Percentiles rank a stretch among this genome's conserved stretches.
phyloP scores from a whole-genome alignment of 2,888 invertebrate genomes.

The Phymatocera aterrima region DNA sequence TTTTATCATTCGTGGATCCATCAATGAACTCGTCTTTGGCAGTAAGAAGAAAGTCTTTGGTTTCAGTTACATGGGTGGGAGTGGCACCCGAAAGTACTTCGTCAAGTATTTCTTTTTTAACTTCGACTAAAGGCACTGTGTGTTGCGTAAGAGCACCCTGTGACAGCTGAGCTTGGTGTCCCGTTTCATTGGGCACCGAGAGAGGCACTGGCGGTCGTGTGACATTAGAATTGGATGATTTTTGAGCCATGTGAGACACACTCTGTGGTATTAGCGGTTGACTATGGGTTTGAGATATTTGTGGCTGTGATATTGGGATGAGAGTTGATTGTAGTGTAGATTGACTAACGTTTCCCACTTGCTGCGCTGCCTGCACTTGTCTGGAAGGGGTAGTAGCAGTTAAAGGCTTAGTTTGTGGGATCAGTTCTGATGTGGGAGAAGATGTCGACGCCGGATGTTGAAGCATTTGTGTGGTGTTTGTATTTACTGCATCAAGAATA shows the following conservation, averaged over 20 bases:
- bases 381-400: constrained; percentile 56
- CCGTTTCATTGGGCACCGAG: constrained; percentile 71
- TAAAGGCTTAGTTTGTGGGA: constrained; percentile 58
- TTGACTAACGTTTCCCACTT: constrained; percentile 52
- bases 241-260: constrained; percentile 53
- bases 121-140: constrained; percentile 79
- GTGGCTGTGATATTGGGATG: constrained; percentile 58
- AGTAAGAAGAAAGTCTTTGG: constrained; percentile 74
- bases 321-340: constrained; percentile 55
- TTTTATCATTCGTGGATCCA: constrained; percentile 71
- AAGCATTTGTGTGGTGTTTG: constrained; percentile 36
- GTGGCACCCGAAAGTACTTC: constrained; percentile 75
- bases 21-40: constrained; percentile 74
- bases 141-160: constrained; percentile 69
- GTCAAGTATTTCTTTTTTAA: constrained; percentile 84
- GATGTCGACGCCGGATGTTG: constrained; percentile 52
- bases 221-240: constrained; percentile 73
- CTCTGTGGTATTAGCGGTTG: constrained; percentile 30
- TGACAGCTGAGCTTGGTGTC: constrained; percentile 74
- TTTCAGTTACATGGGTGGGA: constrained; percentile 70
- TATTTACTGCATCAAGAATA: constrained; percentile 7
- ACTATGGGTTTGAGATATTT: constrained; percentile 62
- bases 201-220: constrained; percentile 74
- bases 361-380: constrained; percentile 50
- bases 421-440: constrained; percentile 49